These are phyloP conservation scores for Papilio polytes DNA, from an alignment of 1,140 invertebrate species.

Conservation along the genomic window DNA sequence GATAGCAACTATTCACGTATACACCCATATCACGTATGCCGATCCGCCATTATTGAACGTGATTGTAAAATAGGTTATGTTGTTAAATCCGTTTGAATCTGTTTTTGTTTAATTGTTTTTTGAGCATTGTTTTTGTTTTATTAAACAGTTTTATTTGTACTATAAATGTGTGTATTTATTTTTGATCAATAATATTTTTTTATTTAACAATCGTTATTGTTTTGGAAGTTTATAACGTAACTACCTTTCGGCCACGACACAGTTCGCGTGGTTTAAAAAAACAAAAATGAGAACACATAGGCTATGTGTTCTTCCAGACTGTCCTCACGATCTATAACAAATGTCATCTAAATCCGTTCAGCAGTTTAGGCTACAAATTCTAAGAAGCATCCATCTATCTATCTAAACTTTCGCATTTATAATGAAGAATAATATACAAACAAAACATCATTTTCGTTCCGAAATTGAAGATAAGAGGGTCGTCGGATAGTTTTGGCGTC, in stretches of 20 bases:
- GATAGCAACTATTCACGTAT: slow-evolving; percentile 4
- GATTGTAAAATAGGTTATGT: slow-evolving; percentile 22
- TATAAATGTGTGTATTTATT: background rate
- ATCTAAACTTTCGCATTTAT: no score
- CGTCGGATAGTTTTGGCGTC: background rate
- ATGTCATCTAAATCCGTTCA: no score
- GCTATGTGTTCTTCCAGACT: no score
- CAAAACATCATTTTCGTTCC: background rate
- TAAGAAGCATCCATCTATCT: no score
- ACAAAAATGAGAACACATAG: no score
- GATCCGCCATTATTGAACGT: slow-evolving; percentile 38
- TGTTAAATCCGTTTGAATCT: slow-evolving; percentile 17
- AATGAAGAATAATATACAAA: background rate
- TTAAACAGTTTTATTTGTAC: background rate
- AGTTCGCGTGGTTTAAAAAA: no score
- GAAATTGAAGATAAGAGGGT: slow-evolving; percentile 2
- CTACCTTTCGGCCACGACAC: background rate
- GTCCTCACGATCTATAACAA: no score
- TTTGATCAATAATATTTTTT: background rate
- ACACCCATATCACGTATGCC: slow-evolving; percentile 39
- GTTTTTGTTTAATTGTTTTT: slow-evolving; percentile 10
- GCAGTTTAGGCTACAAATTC: no score
- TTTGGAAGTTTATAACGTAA: background rate
- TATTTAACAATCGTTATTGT: background rate
- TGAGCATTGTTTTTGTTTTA: background rate